Base-by-base conservation (phyloP, 2,888 invertebrate species). In the Parelbella ahira region DNA sequence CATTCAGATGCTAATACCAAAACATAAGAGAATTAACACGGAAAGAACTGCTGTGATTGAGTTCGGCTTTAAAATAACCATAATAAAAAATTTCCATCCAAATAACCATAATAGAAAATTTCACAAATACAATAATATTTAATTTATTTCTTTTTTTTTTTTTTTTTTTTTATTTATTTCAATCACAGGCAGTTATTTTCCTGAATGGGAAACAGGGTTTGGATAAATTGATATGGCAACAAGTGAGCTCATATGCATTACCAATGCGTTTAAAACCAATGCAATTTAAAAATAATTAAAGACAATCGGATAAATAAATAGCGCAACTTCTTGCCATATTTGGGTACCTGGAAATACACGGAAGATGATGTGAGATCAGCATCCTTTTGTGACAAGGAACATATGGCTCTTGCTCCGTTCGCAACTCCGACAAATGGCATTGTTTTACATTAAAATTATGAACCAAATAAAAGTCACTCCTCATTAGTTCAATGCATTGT, bases 301-400 rank as follows among this genome's bases (percentile, higher is more conserved):
- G n/a, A n/a, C n/a, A n/a, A n/a, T n/a, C n/a, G n/a, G n/a, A n/a
- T n/a, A n/a, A n/a, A n/a, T n/a, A 20, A 2, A 23, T 23, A 11
- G n/a, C 2, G 36, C 61, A 66, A 70, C 76, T 69, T 75, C 72
- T 67, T 78, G 71, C 68, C 76, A 75, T 59, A 59, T 68, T 67
- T 64, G 76, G 80, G 79, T 86, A 86, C 86, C 86, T 86, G 86
- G 58, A 79, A 84, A 75, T 61, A 76, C 70, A 82, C 68, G 70
- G 80, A 69, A 73, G 83, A 70, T 77, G 82, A 68, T 69, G 78
- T 74, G 73, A 72, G 63, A 64, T 74, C 80, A 65, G 77, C 79
- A 66, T 69, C 72, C 68, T 55, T 39, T 55, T 49, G 58, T 59
- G 63, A 62, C 53, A 59, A 61, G 63, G 60, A 61, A 68, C 67